phyloP scores from a whole-genome alignment of 2,113 vertebrate genomes.

The Monopterus albus region DNA sequence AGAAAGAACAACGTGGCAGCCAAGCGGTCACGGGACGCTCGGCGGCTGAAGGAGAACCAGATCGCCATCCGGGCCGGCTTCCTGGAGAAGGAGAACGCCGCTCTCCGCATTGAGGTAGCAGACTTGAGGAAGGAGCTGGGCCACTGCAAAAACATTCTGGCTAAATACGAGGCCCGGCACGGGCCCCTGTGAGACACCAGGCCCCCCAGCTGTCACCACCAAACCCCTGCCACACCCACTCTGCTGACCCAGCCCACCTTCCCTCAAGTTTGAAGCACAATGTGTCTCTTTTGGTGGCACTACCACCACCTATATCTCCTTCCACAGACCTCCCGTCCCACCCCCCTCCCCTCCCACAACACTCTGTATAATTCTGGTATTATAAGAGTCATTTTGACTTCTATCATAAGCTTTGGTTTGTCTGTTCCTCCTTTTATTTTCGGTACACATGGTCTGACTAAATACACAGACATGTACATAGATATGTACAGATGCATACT shows the following conservation, averaged over 20 bases:
- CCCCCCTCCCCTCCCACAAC: constrained; percentile 28
- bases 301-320: constrained; percentile 14
- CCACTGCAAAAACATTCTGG: constrained; percentile 94
- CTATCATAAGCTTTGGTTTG: constrained; percentile 40
- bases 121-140: constrained; percentile 95
- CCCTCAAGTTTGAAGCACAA: constrained; percentile 81
- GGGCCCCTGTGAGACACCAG: constrained; percentile 86
- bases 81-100: constrained; percentile 97
- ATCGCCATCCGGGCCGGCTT: constrained; percentile 96
- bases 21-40: constrained; percentile 94
- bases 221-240: neutral
- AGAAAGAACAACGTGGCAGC: constrained; percentile 99
- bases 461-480: constrained; percentile 36
- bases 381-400: constrained; percentile 46
- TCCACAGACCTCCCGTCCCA: neutral
- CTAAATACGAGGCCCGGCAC: constrained; percentile 93
- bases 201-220: fast-evolving
- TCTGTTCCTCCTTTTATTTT: constrained; percentile 36
- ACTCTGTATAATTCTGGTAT: constrained; percentile 62
- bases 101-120: constrained; percentile 92
- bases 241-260: neutral
- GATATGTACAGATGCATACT: constrained; percentile 57
- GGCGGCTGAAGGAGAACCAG: constrained; percentile 98
- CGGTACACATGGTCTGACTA: constrained; percentile 42
- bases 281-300: constrained; percentile 83